These are phyloP conservation scores for Sylvilagus floridanus DNA, from an alignment of 2,797 vertebrate genomes.

Conservation along the genomic window DNA sequence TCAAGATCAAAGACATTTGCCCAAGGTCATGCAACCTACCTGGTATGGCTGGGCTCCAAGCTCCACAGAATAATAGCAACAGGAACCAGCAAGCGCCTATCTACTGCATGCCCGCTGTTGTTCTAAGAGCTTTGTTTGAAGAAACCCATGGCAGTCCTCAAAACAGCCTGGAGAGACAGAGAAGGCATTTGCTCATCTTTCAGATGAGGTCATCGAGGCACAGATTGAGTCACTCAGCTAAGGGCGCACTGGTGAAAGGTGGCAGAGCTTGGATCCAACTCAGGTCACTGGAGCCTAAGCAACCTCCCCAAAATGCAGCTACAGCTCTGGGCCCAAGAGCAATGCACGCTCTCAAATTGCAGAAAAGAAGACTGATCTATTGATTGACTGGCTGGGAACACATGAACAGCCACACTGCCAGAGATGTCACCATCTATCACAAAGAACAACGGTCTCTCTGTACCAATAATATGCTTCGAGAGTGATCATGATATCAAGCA, in stretches of 20 bases:
- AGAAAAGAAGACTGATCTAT: background rate
- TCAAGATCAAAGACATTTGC: background rate
- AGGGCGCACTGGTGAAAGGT: background rate
- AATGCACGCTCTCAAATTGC: background rate
- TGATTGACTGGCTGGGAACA: background rate
- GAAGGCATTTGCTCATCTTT: background rate
- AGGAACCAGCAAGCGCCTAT: background rate
- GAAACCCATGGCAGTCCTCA: background rate
- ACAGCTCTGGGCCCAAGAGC: background rate
- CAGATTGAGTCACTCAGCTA: background rate
- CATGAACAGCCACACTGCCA: constrained; percentile 21
- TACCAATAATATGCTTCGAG: constrained; percentile 46
- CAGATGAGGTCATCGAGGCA: background rate
- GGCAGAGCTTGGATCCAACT: background rate
- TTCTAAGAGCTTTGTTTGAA: background rate
- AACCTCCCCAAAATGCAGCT: background rate
- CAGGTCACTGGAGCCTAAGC: background rate
- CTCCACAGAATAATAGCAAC: background rate
- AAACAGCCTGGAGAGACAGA: background rate
- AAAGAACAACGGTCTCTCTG: constrained; percentile 63
- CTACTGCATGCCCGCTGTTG: background rate
- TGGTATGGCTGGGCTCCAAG: background rate
- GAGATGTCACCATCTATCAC: constrained; percentile 59
- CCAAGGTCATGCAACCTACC: background rate
- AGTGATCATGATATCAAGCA: constrained; percentile 32